A percentile compares a stretch with the other conserved stretches of the same genome.
Conservation (phyloP, 2,797 vertebrate species). For the Alosa sapidissima region DNA sequence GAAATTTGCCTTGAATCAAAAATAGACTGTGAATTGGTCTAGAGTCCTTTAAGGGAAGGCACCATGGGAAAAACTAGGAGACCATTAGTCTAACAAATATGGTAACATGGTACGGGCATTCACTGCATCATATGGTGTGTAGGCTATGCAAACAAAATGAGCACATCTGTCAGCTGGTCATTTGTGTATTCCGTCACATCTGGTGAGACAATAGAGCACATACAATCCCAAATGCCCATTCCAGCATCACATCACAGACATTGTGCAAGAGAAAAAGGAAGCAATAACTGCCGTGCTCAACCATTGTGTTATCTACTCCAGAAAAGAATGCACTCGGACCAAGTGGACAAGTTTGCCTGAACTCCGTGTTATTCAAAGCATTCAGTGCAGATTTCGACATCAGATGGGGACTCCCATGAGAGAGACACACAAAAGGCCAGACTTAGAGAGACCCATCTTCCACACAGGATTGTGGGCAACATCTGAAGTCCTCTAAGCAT, state of each 20-base stretch:
- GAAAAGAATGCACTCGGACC: neutral
- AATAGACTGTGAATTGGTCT: neutral
- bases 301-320: neutral
- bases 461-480: neutral
- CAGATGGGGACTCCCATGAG: neutral
- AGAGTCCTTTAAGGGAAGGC: neutral
- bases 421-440: neutral
- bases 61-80: neutral
- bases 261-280: neutral
- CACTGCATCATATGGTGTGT: neutral
- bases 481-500: too few relatives aligned
- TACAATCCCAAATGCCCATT: too few relatives aligned
- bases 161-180: neutral
- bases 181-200: neutral
- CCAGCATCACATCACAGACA: neutral
- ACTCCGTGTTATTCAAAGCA: neutral
- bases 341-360: neutral
- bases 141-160: neutral
- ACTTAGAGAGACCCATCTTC: neutral
- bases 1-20: neutral
- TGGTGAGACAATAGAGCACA: neutral
- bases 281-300: neutral
- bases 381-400: neutral
- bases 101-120: neutral
- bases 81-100: neutral